Evolutionary conservation across 2,888 invertebrate genomes (phyloP).

Genomic region (Oegoconia quadripuncta): DNA sequence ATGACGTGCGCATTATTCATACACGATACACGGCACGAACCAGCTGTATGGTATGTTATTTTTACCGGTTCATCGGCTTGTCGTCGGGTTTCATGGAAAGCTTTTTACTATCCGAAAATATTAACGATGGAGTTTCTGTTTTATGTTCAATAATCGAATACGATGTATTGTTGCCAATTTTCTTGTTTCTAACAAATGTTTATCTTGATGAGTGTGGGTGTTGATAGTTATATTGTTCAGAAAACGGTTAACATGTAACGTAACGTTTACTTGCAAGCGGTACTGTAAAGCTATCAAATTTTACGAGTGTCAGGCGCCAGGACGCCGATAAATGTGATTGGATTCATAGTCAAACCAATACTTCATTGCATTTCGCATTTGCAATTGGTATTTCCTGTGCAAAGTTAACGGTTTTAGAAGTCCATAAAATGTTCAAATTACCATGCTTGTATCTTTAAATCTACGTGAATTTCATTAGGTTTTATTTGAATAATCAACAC

Average conservation of each 20-base stretch:
- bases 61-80: conserved; percentile 69
- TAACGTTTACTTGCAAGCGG: conserved; percentile 35
- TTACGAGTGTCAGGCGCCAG: conserved; percentile 64
- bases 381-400: conserved; percentile 61
- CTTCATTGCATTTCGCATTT: conserved; percentile 52
- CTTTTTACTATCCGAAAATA: conserved; percentile 1
- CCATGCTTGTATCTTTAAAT: conserved; percentile 4
- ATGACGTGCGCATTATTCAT: conserved; percentile 77
- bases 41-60: conserved; percentile 63
- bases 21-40: conserved; percentile 54
- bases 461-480: conserved; percentile 1
- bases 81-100: conserved; percentile 25
- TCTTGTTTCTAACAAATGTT: conserved; percentile 16
- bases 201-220: conserved; percentile 24
- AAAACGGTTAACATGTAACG: conserved; percentile 26
- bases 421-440: conserved; percentile 19
- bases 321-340: conserved; percentile 49
- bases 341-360: conserved; percentile 45
- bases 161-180: conserved; percentile 5
- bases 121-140: background rate
- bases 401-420: conserved; percentile 30
- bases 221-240: conserved; percentile 23
- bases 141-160: background rate
- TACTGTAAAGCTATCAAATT: conserved; percentile 54
- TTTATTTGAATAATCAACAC: conserved; percentile 7